A percentile compares a stretch with the other conserved stretches of the same genome.
phyloP scores from a whole-genome alignment of 2,888 invertebrate genomes.

The Atethmia centrago region DNA sequence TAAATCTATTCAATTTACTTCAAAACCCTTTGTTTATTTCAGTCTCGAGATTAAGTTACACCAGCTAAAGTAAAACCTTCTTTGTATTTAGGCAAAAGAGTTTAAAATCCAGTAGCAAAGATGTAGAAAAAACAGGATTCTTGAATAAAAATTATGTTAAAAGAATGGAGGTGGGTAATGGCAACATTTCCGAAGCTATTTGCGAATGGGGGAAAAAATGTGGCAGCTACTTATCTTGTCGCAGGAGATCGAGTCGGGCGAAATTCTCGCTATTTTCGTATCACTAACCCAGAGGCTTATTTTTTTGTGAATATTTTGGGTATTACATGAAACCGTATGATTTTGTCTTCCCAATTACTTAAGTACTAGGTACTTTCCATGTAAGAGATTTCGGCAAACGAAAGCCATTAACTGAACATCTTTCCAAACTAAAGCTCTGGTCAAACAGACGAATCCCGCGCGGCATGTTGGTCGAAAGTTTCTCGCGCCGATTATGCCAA shows the following conservation, averaged over 20 bases:
- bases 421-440: not conserved
- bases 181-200: constrained; percentile 57
- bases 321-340: not conserved
- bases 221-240: constrained; percentile 58
- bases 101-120: constrained; percentile 25
- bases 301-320: constrained; percentile 1
- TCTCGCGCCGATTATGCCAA: not conserved
- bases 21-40: constrained; percentile 54
- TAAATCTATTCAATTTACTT: constrained; percentile 68
- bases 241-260: constrained; percentile 41
- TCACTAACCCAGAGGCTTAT: constrained; percentile 17
- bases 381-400: not conserved
- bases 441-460: not conserved
- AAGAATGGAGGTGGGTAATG: constrained; percentile 46
- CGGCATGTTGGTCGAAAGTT: not conserved
- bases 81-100: not conserved
- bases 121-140: constrained; percentile 8
- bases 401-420: not conserved
- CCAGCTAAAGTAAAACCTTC: constrained; percentile 8
- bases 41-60: constrained; percentile 27
- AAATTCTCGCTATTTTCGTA: constrained; percentile 29
- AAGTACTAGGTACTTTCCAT: too few species aligned
- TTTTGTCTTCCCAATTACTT: not conserved
- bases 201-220: constrained; percentile 40
- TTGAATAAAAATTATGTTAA: constrained; percentile 49